Conservation (phyloP, 2,797 vertebrate genomes). For the Coendou prehensilis region DNA sequence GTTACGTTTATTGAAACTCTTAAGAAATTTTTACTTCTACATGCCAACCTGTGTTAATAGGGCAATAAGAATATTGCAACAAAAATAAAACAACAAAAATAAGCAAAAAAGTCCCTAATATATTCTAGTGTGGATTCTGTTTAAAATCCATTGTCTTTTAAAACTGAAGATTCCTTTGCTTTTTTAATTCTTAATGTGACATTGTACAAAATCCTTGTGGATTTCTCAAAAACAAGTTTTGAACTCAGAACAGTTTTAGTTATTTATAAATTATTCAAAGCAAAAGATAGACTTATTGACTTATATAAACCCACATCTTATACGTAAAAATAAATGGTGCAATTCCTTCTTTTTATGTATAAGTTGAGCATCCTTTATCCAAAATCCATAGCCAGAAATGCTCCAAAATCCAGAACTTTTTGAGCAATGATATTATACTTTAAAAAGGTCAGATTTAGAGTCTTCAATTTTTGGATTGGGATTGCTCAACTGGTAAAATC, state of each 20-base stretch:
- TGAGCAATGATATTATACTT: not conserved
- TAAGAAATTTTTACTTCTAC: not conserved
- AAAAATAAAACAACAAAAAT: not conserved
- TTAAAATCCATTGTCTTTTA: not conserved
- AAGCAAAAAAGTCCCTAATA: not conserved
- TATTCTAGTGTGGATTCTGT: not conserved
- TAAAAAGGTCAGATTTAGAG: not conserved
- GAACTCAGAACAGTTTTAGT: not conserved
- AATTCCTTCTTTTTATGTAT: not conserved
- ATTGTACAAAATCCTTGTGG: not conserved
- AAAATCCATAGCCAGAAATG: not conserved
- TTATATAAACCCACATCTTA: not conserved
- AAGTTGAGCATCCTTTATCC: not conserved
- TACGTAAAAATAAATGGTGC: not conserved
- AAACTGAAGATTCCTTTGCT: not conserved
- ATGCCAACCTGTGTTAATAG: not conserved
- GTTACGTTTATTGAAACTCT: not conserved
- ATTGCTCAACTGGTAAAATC: not conserved
- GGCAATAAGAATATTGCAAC: not conserved
- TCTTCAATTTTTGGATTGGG: not conserved
- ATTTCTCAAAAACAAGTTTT: not conserved
- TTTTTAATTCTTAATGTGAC: not conserved
- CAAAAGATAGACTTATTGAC: not conserved
- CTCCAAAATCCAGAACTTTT: not conserved
- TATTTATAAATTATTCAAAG: not conserved